Evolutionary conservation across 1,140 invertebrate species (phyloP), one percentile per base, ranked within the genome.

Genomic region (Tenebrio molitor): DNA sequence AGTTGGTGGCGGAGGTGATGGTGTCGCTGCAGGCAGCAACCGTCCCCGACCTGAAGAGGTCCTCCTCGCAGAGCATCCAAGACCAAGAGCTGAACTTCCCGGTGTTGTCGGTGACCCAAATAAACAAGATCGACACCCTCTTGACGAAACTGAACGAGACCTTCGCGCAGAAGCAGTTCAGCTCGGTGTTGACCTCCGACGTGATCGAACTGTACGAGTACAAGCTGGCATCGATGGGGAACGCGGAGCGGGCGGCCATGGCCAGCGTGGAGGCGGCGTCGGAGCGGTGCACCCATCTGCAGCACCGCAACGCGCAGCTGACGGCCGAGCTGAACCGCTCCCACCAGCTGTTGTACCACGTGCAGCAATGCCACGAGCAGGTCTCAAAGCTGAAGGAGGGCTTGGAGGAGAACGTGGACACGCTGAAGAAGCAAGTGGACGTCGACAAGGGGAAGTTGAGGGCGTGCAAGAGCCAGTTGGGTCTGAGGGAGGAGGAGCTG

Each of bases 171-270:
- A 66, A 41, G 15, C 39, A 41, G 15, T 65, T 65, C 19, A 19
- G 15, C 3, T 62, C 29, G 25, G 89, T 88, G 63, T 81, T 87
- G 0, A 89, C 87, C 1, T 91, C 90, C 0, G 87, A 88, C 23
- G 85, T 92, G 1, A 91, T 92, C 86, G 91, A 92, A 80, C 77
- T 92, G 46, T 92, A 91, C 71, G 88, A 91, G 34, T 91, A 90
- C 76, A 91, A 91, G 76, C 81, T 87, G 75, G 83, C 84, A 19
- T 78, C 85, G 10, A 85, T 88, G 84, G 81, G 80, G 21, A 85
- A 88, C 71, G 82, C 84, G 0, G 86, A 89, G 79, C 79, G 83
- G 34, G 81, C 82, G 0, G 82, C 86, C 36, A 84, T 87, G 78
- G 80, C 81, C 2, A 87, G 84, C 77, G 81, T 88, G 66, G 85